A percentile compares a stretch with the other conserved stretches of the same genome.
Evolutionary conservation across 2,113 vertebrate genomes (phyloP).

Genomic region (Catharus fuscescens): DNA sequence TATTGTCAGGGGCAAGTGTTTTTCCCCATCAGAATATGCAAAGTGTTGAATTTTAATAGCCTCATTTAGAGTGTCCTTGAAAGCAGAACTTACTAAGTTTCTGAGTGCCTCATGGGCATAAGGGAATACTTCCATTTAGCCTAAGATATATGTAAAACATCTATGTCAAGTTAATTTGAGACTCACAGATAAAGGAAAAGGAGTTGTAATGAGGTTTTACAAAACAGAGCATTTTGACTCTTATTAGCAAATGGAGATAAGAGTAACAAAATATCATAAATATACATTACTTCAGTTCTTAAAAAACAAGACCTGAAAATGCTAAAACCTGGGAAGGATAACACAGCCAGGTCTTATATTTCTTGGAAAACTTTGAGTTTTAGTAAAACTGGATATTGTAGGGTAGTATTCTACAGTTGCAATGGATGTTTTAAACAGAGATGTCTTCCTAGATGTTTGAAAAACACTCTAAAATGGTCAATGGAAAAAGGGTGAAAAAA

Average conservation of each 20-base stretch:
- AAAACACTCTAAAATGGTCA: background rate
- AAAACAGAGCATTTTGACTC: constrained; percentile 16
- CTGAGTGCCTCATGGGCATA: constrained; percentile 21
- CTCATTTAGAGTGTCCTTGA: constrained; percentile 69
- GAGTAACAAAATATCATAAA: background rate
- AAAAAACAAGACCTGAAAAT: background rate
- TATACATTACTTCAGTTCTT: background rate
- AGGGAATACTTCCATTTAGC: constrained; percentile 53
- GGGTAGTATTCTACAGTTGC: background rate
- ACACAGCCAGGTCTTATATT: background rate
- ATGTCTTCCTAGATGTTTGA: background rate
- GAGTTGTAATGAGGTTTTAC: constrained; percentile 15
- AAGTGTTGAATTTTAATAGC: constrained; percentile 70
- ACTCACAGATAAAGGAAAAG: constrained; percentile 30
- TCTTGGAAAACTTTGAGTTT: background rate
- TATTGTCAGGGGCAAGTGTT: constrained; percentile 32
- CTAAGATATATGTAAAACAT: constrained; percentile 47
- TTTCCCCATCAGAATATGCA: constrained; percentile 44
- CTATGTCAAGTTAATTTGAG: constrained; percentile 52
- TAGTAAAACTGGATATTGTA: background rate
- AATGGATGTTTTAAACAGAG: background rate
- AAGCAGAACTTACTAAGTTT: constrained; percentile 42
- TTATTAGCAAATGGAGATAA: background rate
- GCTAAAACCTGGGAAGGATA: background rate
- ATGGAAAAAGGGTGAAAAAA: background rate